Evolutionary conservation across 2,888 invertebrate species (phyloP), one percentile per base, ranked within the genome.

Genomic region (Tetropium fuscum): DNA sequence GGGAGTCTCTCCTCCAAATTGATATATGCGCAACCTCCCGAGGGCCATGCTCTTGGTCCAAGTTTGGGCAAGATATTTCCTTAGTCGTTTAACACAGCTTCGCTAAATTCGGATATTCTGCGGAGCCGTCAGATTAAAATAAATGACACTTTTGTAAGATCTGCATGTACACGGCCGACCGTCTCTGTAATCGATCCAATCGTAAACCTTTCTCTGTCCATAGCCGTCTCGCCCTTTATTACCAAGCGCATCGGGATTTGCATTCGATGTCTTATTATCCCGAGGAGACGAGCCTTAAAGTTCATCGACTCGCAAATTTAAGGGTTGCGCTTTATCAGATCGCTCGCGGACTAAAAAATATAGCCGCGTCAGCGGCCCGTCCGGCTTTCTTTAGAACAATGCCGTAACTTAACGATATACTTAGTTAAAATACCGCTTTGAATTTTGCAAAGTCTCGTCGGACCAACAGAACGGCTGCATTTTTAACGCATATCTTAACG

Each of bases 341-440:
- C 68, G 51, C 53, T 68, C 72, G 70, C 66, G 60, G 59, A 66
- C 57, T 47, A 58, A 68, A 75, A 79, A 76, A 76, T 78, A 77
- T 72, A 64, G 72, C 74, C 71, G 72, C 75, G 79, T 78, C 78
- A 78, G 74, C 74, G 67, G 70, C 71, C 68, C 72, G 72, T 73
- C 71, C 71, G 64, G 65, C 68, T 68, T 67, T 69, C 53, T 62
- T 58, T 61, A 72, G 70, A 76, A 78, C 79, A 79, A 78, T 78
- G 79, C 75, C 71, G 74, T 75, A 74, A 76, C 72, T 77, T 78
- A 78, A 78, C 77, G 77, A 78, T 76, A 76, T 77, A 77, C 77
- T 77, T 51, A 51, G 57, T 57, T 57, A 76, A 75, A 76, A 76
- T 76, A 76, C 74, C 74, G 73, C 71, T 72, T 60, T 51, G 56